These are phyloP conservation scores for Eueides isabella DNA, from an alignment of 1,140 invertebrate species.

Conservation along the genomic window DNA sequence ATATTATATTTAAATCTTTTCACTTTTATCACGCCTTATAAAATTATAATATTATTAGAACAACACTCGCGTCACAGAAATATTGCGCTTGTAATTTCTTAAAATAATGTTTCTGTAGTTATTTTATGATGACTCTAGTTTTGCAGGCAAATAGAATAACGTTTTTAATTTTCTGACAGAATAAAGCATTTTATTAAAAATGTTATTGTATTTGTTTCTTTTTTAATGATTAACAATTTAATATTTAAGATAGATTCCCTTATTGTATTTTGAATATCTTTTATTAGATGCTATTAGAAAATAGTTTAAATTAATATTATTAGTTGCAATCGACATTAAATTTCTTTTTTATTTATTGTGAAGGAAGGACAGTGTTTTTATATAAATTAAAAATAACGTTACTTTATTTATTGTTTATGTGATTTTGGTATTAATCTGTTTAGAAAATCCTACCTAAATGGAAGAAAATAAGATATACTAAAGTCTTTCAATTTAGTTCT, in stretches of 20 bases:
- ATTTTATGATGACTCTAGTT: neutral
- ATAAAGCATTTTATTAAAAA: neutral
- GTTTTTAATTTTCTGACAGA: neutral
- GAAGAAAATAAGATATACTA: no score
- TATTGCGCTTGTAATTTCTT: neutral
- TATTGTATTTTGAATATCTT: neutral
- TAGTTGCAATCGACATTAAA: neutral
- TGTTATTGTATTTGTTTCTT: neutral
- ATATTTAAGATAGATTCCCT: neutral
- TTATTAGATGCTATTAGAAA: neutral
- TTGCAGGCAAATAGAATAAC: conserved; percentile 1
- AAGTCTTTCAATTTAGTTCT: no score
- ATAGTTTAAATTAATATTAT: neutral
- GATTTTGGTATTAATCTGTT: no score
- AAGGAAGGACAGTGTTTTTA: neutral
- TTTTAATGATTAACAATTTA: neutral
- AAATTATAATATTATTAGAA: neutral
- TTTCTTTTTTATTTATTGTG: neutral
- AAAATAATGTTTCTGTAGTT: neutral
- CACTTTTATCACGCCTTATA: neutral
- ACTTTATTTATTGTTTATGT: no score
- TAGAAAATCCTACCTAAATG: no score
- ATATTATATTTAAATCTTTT: no score
- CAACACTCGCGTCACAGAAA: neutral
- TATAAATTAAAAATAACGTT: neutral